Percentiles rank a stretch among this genome's conserved stretches.
These are phyloP conservation scores for Miltochrista miniata DNA, from an alignment of 2,888 invertebrate species.

Conservation along the genomic window DNA sequence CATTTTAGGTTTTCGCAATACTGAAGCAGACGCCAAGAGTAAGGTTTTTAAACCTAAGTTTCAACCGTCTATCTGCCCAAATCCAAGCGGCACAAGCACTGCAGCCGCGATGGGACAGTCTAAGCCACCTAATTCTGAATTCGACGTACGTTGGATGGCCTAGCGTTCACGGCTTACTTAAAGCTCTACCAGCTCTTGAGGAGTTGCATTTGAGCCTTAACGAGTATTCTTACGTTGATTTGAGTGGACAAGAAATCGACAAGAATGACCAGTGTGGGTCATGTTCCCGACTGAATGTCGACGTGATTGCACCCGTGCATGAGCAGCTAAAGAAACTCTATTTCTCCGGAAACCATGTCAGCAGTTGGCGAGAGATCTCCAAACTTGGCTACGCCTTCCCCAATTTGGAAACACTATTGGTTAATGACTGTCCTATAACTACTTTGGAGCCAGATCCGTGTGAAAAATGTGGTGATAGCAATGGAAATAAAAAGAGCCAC, in stretches of 20 bases:
- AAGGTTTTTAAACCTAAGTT: slow-evolving; percentile 95
- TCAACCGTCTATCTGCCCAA: slow-evolving; percentile 91
- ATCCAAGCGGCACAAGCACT: slow-evolving; percentile 82
- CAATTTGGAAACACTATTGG: slow-evolving; percentile 91
- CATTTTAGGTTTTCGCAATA: slow-evolving; percentile 90
- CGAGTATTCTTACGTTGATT: slow-evolving; percentile 90
- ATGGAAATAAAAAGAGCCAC: slow-evolving; percentile 83
- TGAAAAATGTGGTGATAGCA: slow-evolving; percentile 76
- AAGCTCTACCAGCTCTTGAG: slow-evolving; percentile 90
- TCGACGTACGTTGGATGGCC: slow-evolving; percentile 94
- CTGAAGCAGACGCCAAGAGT: slow-evolving; percentile 94
- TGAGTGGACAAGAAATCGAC: slow-evolving; percentile 77
- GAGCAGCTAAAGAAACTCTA: slow-evolving; percentile 90
- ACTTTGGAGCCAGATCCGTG: slow-evolving; percentile 84
- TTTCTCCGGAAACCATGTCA: slow-evolving; percentile 94
- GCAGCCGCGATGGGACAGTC: slow-evolving; percentile 81
- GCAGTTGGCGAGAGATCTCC: slow-evolving; percentile 91
- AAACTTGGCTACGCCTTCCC: slow-evolving; percentile 95
- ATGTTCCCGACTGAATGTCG: slow-evolving; percentile 65
- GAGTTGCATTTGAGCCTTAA: slow-evolving; percentile 97
- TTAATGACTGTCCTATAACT: slow-evolving; percentile 93
- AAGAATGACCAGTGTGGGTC: slow-evolving; percentile 69
- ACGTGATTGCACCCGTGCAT: slow-evolving; percentile 80
- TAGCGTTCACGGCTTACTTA: slow-evolving; percentile 89
- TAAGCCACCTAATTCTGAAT: slow-evolving; percentile 92